Evolutionary conservation across 2,888 invertebrate species (phyloP), one percentile per base, ranked within the genome.

Genomic region (Physocephala rufipes): DNA sequence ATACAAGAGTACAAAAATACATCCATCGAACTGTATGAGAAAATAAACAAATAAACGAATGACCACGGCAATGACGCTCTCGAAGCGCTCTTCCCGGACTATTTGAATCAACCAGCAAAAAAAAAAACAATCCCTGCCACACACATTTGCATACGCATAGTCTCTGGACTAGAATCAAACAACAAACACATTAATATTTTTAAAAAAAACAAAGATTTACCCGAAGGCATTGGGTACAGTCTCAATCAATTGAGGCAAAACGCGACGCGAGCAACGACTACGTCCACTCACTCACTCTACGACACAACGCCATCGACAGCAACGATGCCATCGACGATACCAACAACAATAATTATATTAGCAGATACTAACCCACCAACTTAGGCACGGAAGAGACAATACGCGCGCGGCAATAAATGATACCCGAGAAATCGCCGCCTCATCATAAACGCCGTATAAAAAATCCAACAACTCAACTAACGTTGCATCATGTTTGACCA

Each of bases 401-500:
- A 4, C 4, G 36, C 7, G 12, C 58, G 58, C 58, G 58, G 58
- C 16, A 26, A 58, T 58, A 28, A 15, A 26, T 9, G 36, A 36
- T 68, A 21, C 36, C 30, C 30, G 36, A 24, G 58, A 15, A 45
- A 15, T 15, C 7, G 19, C 19, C 16, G 9, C 24, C 19, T 45
- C 61, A 61, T 66, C 71, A 64, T 70, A 59, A 65, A 28, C 19
- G 58, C 47, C 49, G 47, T 28, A 62, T 30, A 45, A 67, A 62
- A 61, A 19, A 15, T 53, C 19, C 49, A 59, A 47, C 24, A 62
- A 49, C 43, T 55, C 16, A 51, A 36, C 15, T 43, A n/a, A n/a
- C n/a, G n/a, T 58, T 71, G 7, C 63, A 71, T 47, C 36, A 71
- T 43, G 61, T 71, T 51, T 51, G 66, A 72, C 72, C 70, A 69